Conservation (phyloP, 1,140 invertebrate species). For the Belonocnema kinseyi region DNA sequence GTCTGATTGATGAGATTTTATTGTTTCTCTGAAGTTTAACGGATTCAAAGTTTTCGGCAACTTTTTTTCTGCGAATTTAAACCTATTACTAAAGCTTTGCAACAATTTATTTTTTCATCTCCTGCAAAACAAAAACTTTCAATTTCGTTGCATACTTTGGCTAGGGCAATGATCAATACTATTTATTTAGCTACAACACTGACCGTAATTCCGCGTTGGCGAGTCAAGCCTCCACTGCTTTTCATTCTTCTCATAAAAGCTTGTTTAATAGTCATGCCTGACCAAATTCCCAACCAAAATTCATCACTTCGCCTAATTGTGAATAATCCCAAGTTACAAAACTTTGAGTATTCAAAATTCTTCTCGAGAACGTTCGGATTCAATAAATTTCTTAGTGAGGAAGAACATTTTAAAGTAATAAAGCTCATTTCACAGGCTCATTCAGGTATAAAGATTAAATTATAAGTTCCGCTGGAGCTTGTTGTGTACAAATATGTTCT, state of each 20-base stretch:
- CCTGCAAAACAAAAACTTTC: constrained; percentile 24
- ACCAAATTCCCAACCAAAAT: constrained; percentile 68
- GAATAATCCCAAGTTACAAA: constrained; percentile 30
- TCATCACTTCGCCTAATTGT: constrained; percentile 62
- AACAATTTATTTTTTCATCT: no score
- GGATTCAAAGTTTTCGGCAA: no score
- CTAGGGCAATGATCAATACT: constrained; percentile 38
- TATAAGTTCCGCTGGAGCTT: no score
- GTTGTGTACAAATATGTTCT: no score
- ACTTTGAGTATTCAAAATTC: background rate
- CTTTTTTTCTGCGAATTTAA: no score
- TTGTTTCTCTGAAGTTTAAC: no score
- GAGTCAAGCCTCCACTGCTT: constrained; percentile 52
- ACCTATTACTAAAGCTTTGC: no score
- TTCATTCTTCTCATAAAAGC: constrained; percentile 61
- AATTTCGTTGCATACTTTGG: constrained; percentile 60
- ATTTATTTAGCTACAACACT: constrained; percentile 47
- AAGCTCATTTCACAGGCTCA: background rate
- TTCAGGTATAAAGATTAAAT: no score
- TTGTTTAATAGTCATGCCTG: constrained; percentile 66
- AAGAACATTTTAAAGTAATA: background rate
- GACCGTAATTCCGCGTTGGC: constrained; percentile 45
- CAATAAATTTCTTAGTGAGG: no score
- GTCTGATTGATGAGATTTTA: no score
- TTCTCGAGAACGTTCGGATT: background rate